Evolutionary conservation across 2,888 invertebrate genomes (phyloP), one percentile per base, ranked within the genome.

Genomic region (Erpobdella octoculata): DNA sequence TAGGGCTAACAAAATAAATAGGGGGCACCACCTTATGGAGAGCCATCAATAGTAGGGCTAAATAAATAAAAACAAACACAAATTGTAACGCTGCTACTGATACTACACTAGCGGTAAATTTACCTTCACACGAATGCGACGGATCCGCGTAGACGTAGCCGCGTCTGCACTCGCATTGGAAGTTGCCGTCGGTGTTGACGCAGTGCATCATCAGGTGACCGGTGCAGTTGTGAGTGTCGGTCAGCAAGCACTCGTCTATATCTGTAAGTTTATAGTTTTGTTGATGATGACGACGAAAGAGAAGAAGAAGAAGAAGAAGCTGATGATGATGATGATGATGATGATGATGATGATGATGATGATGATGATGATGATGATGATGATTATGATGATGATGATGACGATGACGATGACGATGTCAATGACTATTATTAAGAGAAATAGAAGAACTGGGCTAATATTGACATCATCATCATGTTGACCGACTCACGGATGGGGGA

Each of bases 201-300:
- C 62, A 62, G 53, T 18, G 28, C 46, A 41, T 12, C 62, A 62
- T 31, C 9, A 9, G 31, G 33, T 31, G 62, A 8, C 35, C 35
- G 35, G 62, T 62, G 62, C 62, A 62, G 31, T 62, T 62, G 62
- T 62, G 62, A 2, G 33, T 12, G 28, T 31, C 31, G 62, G n/a
- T 35, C n/a, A 18, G 5, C 18, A 1, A 5, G 35, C 62, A 62
- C 62, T 62, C 62, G 35, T 62, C 62, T 0, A 62, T 6, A 62
- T 62, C 62, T 62, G 31, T 15, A 58, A 58, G n/a, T n/a, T n/a
- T n/a, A n/a, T n/a, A n/a, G n/a, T n/a, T n/a, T n/a, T 41, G 46
- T 15, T 41, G 46, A 41, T 41, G 46, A 41, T 41, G 46, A n/a
- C n/a, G 46, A 41, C n/a, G 46, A 41, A 15, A n/a, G 46, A 12